phyloP scores from a whole-genome alignment of 2,888 invertebrate genomes.

The Mechanitis messenoides region DNA sequence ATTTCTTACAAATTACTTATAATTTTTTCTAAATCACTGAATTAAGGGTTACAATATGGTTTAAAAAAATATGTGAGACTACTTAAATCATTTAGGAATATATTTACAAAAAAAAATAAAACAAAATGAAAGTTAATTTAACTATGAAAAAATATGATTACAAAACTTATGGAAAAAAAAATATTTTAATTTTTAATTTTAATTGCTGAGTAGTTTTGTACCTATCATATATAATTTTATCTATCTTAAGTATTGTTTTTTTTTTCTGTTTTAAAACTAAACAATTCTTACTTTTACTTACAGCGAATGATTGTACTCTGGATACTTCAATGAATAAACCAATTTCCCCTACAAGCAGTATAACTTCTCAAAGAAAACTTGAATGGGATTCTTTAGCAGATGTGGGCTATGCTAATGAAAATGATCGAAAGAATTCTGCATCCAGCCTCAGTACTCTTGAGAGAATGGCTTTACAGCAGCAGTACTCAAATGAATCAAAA shows the following conservation, averaged over 20 bases:
- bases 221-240: too few species aligned
- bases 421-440: conserved; percentile 68
- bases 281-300: conserved; percentile 31
- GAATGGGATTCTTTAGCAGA: conserved; percentile 94
- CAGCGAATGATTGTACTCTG: conserved; percentile 58
- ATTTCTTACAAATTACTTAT: neutral
- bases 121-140: too few species aligned
- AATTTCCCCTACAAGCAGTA: conserved; percentile 84
- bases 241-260: too few species aligned
- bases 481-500: conserved; percentile 61
- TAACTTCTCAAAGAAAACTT: conserved; percentile 83
- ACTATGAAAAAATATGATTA: too few species aligned
- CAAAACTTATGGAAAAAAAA: too few species aligned
- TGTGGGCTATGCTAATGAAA: conserved; percentile 84
- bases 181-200: too few species aligned
- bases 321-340: conserved; percentile 61
- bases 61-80: neutral
- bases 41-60: neutral
- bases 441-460: conserved; percentile 78
- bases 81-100: too few species aligned
- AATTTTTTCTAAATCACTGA: too few species aligned
- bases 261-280: too few species aligned
- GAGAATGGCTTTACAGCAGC: conserved; percentile 76
- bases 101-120: too few species aligned
- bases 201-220: too few species aligned